Base-by-base conservation (phyloP, 2,888 invertebrate species). In the Crepidodera aurea region DNA sequence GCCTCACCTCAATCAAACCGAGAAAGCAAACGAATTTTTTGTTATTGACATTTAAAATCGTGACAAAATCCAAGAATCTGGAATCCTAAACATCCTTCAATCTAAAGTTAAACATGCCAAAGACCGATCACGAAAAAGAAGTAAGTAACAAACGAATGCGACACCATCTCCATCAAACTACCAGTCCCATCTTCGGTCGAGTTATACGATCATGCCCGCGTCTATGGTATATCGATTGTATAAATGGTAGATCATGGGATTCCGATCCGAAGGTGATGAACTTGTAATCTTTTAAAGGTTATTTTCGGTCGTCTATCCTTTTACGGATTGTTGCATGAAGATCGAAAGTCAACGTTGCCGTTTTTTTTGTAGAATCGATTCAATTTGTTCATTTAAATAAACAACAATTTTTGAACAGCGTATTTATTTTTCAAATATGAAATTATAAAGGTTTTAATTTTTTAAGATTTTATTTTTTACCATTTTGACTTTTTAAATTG, bases 281-380 rank as follows among this genome's bases (percentile, higher is more conserved):
- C 71, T 71, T 71, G 71, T 68, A 59, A 70, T 63, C 51, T 63
- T 61, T 60, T 61, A 68, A 69, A 71, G 71, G 69, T 69, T 66
- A 69, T 39, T 64, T 44, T 60, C 56, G 68, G 68, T 71, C 69
- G 63, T 67, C 68, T 19, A 64, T 39, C 57, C 57, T 16, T 57
- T 48, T 57, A 44, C 10, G 50, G 51, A 40, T 56, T 8, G 37
- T 40, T 40, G 39, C 48, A 2, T 2, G 12, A 48, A 48, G 27
- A 48, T 27, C 27, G 48, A 18, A n/a, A 48, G 22, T 40, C 15
- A 10, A 8, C 18, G 40, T 40, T 27, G 48, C 48, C 27, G 12
- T 15, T 48, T 42, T 40, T 18, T 6, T 39, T 3, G 39, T 39
- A 39, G 5, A 39, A n/a, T 12, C 4, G 10, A 51, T 1, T 13